These are phyloP conservation scores for Microctonus brassicae DNA, from an alignment of 2,888 invertebrate genomes.

Conservation along the genomic window DNA sequence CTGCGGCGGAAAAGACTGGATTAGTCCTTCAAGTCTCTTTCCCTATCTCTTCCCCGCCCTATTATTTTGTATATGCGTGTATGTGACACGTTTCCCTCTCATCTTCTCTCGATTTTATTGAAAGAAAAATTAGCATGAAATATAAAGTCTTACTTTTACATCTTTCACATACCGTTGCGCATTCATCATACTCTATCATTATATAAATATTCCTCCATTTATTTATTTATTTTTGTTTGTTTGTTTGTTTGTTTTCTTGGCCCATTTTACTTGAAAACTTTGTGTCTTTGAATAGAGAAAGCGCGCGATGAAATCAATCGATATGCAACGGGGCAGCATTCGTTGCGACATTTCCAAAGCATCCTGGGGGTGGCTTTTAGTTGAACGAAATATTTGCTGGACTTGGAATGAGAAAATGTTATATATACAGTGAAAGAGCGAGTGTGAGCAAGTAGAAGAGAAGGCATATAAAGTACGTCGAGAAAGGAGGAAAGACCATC, in stretches of 20 bases:
- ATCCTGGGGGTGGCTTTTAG: slow-evolving; percentile 23
- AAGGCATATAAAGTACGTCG: not conserved
- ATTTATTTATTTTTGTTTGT: not conserved
- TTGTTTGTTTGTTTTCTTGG: slow-evolving; percentile 3
- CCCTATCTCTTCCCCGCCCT: not conserved
- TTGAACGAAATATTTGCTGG: slow-evolving; percentile 27
- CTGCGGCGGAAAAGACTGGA: slow-evolving; percentile 21
- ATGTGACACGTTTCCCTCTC: not conserved
- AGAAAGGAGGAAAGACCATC: not conserved
- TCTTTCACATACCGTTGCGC: not conserved
- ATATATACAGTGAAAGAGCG: not conserved
- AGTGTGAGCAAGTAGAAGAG: not conserved
- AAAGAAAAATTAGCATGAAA: slow-evolving; percentile 29
- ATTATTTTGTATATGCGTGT: not conserved
- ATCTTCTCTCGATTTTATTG: slow-evolving; percentile 21
- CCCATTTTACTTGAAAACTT: slow-evolving; percentile 16
- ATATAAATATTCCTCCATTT: too few species aligned
- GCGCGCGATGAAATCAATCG: slow-evolving; percentile 24
- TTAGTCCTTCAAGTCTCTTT: slow-evolving; percentile 26
- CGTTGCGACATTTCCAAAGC: slow-evolving; percentile 27
- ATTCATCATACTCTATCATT: too few species aligned
- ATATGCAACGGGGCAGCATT: slow-evolving; percentile 24
- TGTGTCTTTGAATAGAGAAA: slow-evolving; percentile 9
- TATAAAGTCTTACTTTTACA: not conserved
- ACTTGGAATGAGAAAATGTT: not conserved